Percentiles rank a stretch among this genome's conserved stretches.
Conservation (phyloP, 2,888 invertebrate genomes). For the Coelogynopora nodosa region DNA sequence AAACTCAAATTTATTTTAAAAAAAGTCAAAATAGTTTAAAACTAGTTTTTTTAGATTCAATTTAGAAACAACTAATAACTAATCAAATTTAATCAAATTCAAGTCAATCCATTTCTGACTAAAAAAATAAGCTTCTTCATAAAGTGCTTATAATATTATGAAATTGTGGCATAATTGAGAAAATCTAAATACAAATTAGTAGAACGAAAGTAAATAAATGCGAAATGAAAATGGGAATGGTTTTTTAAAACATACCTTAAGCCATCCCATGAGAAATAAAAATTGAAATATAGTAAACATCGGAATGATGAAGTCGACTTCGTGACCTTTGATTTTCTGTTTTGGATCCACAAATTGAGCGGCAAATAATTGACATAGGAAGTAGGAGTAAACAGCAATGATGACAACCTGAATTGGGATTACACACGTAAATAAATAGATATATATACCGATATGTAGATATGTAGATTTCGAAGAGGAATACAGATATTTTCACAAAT, state of each 20-base stretch:
- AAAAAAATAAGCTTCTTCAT: too few relatives aligned
- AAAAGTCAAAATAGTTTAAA: too few relatives aligned
- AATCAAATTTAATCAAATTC: too few relatives aligned
- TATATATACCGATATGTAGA: background rate
- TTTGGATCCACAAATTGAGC: constrained; percentile 45
- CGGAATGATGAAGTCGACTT: constrained; percentile 45
- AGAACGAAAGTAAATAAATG: too few relatives aligned
- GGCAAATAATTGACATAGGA: constrained; percentile 44
- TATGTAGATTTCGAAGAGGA: background rate
- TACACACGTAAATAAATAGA: background rate
- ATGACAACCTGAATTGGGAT: constrained; percentile 45
- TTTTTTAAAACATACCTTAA: constrained; percentile 34
- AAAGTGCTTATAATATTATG: too few relatives aligned
- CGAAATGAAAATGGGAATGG: background rate
- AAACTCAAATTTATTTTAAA: too few relatives aligned
- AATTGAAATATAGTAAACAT: constrained; percentile 47
- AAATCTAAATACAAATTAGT: too few relatives aligned
- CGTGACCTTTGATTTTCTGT: constrained; percentile 37
- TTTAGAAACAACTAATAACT: too few relatives aligned
- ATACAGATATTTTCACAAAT: background rate
- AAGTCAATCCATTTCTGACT: too few relatives aligned
- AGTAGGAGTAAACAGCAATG: constrained; percentile 46
- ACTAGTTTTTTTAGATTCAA: too few relatives aligned
- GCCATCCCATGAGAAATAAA: constrained; percentile 47
- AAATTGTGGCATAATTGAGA: too few relatives aligned